Conservation (phyloP, 2,888 invertebrate species). For the Melipona beecheii region DNA sequence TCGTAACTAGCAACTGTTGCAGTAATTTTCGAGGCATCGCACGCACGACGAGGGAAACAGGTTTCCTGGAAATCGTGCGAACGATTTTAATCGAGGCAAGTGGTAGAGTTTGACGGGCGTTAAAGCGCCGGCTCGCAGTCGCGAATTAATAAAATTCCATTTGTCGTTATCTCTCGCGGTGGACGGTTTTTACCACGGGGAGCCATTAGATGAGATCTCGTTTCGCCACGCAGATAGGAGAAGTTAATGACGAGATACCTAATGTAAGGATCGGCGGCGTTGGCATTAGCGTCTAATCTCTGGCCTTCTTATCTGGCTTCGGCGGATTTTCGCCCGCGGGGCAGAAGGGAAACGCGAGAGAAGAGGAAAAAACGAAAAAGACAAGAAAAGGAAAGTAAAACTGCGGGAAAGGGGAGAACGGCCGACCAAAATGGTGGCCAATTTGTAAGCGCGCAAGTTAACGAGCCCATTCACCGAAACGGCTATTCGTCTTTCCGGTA, state of each 20-base stretch:
- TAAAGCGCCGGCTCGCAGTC: background rate
- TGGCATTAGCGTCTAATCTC: constrained; percentile 48
- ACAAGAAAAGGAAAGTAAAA: background rate
- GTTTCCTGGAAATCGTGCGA: background rate
- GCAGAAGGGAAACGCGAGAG: background rate
- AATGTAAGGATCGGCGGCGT: constrained; percentile 20
- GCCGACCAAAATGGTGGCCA: constrained; percentile 61
- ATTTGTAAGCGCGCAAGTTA: constrained; percentile 64
- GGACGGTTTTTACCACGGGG: background rate
- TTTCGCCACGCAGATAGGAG: background rate
- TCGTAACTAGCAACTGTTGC: too few species aligned
- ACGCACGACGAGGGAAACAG: too few species aligned
- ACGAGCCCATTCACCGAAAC: constrained; percentile 67
- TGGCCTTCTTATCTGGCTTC: constrained; percentile 37
- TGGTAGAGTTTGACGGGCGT: background rate
- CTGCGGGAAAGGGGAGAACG: background rate
- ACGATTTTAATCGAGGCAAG: background rate
- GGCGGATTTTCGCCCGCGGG: constrained; percentile 29
- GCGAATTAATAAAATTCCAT: constrained; percentile 7
- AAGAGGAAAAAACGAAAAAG: background rate
- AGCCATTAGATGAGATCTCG: background rate
- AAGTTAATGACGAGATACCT: constrained; percentile 29
- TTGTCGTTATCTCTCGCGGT: background rate
- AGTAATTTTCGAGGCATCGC: too few species aligned
- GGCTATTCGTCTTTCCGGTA: constrained; percentile 66